Evolutionary conservation across 92 coral and sea anemone species (phyloP), one percentile per base, ranked within the genome.

Genomic region (Bergia puertoricense): DNA sequence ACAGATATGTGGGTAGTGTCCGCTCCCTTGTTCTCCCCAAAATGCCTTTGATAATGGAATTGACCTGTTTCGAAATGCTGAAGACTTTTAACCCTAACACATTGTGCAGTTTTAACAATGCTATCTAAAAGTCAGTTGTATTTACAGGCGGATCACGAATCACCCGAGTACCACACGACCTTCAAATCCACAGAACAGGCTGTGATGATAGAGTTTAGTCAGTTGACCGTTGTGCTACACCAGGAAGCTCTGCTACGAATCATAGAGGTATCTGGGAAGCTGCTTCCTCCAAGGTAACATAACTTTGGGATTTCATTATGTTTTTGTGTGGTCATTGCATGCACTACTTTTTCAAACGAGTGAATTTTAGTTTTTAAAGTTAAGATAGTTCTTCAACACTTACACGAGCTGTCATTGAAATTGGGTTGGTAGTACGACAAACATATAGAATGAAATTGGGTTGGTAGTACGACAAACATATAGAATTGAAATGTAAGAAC

Each of bases 201-300:
- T 18, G 82, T 97, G 36, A 91, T 54, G 16, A 89, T 97, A 44
- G 95, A 97, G 8, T 97, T 97, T 76, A 88, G 97, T 23, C 93
- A 94, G 6, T 88, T 97, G 65, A 91, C 89, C 65, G 96, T 97
- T 8, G 79, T 94, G 81, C 88, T 97, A 36, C 99, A 97, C 81
- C 98, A 95, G 57, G 99, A 97, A 86, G 98, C 98, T 15, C 81
- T 97, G 87, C 94, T 97, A 18, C 90, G 93, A 76, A 82, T 97
- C 71, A 94, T 97, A 88, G 98, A 95, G 40, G 91, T 97, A 22
- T 90, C 98, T 36, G 85, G 89, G 69, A 95, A 93, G 48, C 91
- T 97, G 76, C 50, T 97, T 1, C 99, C 99, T 18, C 91, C 95
- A 48, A 93, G 98, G 99, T 97, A 76, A 69, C 68, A 46, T 18